Evolutionary conservation across 2,113 vertebrate species (phyloP).

Genomic region (Progne subis): DNA sequence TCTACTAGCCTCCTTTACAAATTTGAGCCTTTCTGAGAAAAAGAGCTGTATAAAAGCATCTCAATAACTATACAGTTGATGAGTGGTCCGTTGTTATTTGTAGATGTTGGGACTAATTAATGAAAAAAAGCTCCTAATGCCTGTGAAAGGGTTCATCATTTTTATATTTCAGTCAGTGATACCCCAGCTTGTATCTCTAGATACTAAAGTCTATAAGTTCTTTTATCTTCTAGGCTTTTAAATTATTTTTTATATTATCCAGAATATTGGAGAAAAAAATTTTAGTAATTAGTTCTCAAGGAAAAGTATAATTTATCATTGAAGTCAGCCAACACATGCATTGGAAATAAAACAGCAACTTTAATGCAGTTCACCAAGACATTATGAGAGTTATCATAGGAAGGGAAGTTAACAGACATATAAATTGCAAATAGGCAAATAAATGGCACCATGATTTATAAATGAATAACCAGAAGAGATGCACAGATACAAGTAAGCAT

Average conservation of each 20-base stretch:
- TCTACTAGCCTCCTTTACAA: background rate
- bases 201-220: background rate
- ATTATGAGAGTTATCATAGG: background rate
- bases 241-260: background rate
- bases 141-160: background rate
- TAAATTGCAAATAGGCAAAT: background rate
- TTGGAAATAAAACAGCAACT: background rate
- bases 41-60: background rate
- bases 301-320: background rate
- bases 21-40: background rate
- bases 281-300: background rate
- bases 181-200: background rate
- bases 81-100: background rate
- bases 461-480: background rate
- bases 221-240: background rate
- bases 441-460: background rate
- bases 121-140: background rate
- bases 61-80: background rate
- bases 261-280: background rate
- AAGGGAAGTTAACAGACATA: background rate
- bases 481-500: background rate
- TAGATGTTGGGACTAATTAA: background rate
- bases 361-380: background rate
- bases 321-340: background rate
- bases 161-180: background rate